Evolutionary conservation across 2,113 vertebrate species (phyloP).

Genomic region (Dinomys branickii): DNA sequence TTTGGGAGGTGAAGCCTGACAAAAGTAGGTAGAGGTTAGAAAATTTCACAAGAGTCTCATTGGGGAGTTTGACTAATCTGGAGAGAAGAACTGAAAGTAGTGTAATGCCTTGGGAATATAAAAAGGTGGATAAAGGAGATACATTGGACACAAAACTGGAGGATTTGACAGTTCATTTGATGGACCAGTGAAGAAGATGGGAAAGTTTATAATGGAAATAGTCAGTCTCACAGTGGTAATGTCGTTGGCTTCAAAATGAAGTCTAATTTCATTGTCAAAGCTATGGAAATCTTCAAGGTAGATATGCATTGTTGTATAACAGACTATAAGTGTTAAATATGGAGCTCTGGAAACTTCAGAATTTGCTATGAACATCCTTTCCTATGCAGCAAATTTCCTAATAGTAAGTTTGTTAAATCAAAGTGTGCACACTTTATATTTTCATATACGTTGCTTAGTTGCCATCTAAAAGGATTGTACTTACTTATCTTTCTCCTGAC

Average conservation of each 20-base stretch:
- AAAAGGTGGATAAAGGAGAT: neutral
- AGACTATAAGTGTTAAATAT: neutral
- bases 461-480: neutral
- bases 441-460: neutral
- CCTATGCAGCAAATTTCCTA: neutral
- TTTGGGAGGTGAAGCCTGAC: neutral
- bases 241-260: neutral
- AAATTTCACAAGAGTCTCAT: neutral
- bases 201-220: neutral
- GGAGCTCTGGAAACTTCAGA: neutral
- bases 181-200: neutral
- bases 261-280: neutral
- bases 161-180: neutral
- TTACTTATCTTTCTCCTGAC: neutral
- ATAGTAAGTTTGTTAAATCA: constrained; percentile 19
- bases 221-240: neutral
- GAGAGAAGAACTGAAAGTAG: neutral
- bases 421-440: neutral
- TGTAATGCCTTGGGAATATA: neutral
- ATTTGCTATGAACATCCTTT: neutral
- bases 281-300: neutral
- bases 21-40: neutral
- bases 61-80: neutral
- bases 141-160: neutral
- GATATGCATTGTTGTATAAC: neutral